Evolutionary conservation across 2,113 vertebrate species (phyloP).

Genomic region (Spizaetus ornatus): DNA sequence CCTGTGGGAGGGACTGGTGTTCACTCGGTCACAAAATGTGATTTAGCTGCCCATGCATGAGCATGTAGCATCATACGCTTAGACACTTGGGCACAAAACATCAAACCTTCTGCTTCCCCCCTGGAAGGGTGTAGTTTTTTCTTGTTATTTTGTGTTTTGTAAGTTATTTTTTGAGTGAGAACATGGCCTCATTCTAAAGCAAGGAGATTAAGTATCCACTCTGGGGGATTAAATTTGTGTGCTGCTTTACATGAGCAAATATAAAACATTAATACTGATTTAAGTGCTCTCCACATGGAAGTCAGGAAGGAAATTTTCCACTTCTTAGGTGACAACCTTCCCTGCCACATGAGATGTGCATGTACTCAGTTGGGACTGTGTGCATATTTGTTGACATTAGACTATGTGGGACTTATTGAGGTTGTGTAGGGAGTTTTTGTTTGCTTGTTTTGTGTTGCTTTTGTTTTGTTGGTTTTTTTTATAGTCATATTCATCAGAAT

Average conservation of each 20-base stretch:
- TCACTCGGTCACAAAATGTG: neutral
- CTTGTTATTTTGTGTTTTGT: neutral
- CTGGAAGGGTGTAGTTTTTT: neutral
- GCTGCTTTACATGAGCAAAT: neutral
- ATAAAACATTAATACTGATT: neutral
- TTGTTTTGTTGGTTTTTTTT: neutral
- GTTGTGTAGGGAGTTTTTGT: neutral
- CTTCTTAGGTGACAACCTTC: neutral
- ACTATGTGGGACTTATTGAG: neutral
- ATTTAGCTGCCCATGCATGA: neutral
- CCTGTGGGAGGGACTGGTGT: neutral
- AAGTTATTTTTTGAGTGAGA: neutral
- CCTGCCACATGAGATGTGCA: neutral
- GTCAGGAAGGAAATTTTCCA: neutral
- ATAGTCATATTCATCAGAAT: neutral
- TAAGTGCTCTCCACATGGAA: neutral
- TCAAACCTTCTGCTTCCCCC: neutral
- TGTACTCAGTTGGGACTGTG: neutral
- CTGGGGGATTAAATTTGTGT: neutral
- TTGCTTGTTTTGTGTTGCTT: neutral
- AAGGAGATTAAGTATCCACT: neutral
- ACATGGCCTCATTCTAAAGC: neutral
- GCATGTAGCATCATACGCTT: neutral
- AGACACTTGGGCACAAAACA: too few species aligned
- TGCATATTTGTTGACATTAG: neutral